phyloP scores from a whole-genome alignment of 2,888 invertebrate species.

The Noctua fimbriata region DNA sequence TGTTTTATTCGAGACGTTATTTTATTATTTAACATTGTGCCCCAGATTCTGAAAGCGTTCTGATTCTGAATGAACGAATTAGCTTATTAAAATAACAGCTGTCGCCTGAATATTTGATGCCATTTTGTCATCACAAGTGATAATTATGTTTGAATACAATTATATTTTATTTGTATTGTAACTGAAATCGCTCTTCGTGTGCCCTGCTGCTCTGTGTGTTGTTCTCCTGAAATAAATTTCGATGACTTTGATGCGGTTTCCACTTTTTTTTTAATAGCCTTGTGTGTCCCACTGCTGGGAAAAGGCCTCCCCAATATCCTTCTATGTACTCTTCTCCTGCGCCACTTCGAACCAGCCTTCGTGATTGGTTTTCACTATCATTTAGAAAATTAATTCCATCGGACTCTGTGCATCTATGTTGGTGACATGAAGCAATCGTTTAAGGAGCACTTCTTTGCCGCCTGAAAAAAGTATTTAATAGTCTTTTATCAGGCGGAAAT shows the following conservation, averaged over 20 bases:
- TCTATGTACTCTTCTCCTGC: too few relatives aligned
- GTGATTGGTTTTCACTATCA: background rate
- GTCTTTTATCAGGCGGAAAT: too few relatives aligned
- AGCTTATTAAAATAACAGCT: background rate
- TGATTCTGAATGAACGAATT: background rate
- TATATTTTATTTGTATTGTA: too few relatives aligned
- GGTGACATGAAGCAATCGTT: too few relatives aligned
- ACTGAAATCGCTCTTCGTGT: too few relatives aligned
- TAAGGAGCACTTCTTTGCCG: too few relatives aligned
- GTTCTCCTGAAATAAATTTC: background rate
- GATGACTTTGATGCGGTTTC: background rate
- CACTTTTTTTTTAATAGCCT: too few relatives aligned
- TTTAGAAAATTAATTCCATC: background rate
- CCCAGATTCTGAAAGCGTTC: background rate
- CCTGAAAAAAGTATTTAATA: too few relatives aligned
- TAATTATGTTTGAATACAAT: background rate
- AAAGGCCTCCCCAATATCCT: too few relatives aligned
- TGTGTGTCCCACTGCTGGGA: too few relatives aligned
- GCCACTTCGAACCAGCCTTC: too few relatives aligned
- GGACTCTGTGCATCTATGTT: too few relatives aligned
- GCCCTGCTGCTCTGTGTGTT: background rate
- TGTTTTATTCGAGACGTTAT: background rate
- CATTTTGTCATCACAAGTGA: background rate
- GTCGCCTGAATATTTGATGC: background rate
- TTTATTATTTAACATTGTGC: constrained; percentile 5